A percentile compares a stretch with the other conserved stretches of the same genome.
These are phyloP conservation scores for Notarius lentiginosus DNA, from an alignment of 2,113 vertebrate species.

Conservation along the genomic window DNA sequence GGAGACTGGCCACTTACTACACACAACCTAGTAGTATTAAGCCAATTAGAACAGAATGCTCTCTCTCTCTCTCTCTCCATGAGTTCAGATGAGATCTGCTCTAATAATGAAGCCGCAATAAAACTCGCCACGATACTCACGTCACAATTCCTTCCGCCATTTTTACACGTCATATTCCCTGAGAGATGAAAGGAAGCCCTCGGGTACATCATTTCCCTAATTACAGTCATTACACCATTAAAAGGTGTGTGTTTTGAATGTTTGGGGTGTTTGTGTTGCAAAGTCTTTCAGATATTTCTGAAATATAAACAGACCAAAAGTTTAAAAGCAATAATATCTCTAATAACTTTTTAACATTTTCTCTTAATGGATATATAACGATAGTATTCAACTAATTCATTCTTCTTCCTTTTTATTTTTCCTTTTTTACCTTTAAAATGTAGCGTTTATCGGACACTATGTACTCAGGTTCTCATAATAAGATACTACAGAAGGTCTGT, in stretches of 20 bases:
- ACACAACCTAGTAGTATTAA: constrained; percentile 27
- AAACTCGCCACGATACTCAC: not conserved
- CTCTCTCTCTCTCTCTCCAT: constrained; percentile 10
- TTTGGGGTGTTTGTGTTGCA: not conserved
- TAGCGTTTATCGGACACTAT: not conserved
- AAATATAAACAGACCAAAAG: not conserved
- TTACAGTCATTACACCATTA: not conserved
- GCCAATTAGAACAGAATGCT: constrained; percentile 41
- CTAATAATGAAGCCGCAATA: not conserved
- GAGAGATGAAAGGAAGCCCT: not conserved
- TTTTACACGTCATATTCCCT: not conserved
- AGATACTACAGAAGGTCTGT: not conserved
- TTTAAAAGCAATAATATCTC: not conserved
- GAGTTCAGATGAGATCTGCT: not conserved
- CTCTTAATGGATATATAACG: not conserved
- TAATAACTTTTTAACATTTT: not conserved
- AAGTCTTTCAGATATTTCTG: not conserved
- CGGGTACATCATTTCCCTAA: not conserved
- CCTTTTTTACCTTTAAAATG: not conserved
- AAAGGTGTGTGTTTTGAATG: not conserved
- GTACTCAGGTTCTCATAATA: not conserved
- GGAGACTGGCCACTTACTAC: constrained; percentile 35
- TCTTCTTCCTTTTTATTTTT: not conserved
- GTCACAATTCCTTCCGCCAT: not conserved
- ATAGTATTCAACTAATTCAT: not conserved